Conservation (phyloP, 2,888 invertebrate genomes). For the Calephelis perditalis region DNA sequence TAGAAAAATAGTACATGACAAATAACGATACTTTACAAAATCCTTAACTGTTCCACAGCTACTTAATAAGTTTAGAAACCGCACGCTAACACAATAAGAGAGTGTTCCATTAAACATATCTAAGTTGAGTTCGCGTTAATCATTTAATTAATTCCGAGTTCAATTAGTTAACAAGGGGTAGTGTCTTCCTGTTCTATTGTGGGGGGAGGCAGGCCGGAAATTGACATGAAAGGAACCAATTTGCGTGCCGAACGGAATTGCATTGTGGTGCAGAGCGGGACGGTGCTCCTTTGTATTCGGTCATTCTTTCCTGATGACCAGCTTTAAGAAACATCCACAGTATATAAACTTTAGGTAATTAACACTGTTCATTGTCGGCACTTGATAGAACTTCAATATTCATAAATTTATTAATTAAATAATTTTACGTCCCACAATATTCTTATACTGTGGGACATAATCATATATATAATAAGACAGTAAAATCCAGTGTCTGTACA, state of each 20-base stretch:
- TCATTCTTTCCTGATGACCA: slow-evolving; percentile 12
- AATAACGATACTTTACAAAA: too few relatives aligned
- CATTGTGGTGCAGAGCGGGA: slow-evolving; percentile 10
- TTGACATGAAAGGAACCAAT: slow-evolving; percentile 65
- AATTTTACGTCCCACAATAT: too few relatives aligned
- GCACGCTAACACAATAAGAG: slow-evolving; percentile 1
- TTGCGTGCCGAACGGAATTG: slow-evolving; percentile 48
- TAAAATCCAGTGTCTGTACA: too few relatives aligned
- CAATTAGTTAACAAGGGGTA: slow-evolving; percentile 30
- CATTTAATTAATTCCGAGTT: slow-evolving; percentile 34
- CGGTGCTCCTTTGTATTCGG: slow-evolving; percentile 22
- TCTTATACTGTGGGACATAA: too few relatives aligned
- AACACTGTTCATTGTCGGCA: too few relatives aligned
- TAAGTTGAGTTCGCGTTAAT: slow-evolving; percentile 16
- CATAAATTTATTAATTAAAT: too few relatives aligned
- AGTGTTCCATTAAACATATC: slow-evolving; percentile 11
- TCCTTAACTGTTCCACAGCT: too few relatives aligned
- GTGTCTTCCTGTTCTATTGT: slow-evolving; percentile 30
- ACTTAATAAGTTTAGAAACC: slow-evolving; percentile 10
- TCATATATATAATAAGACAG: too few relatives aligned
- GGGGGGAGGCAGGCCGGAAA: slow-evolving; percentile 47
- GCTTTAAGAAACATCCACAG: not conserved
- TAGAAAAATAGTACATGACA: too few relatives aligned
- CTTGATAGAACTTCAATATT: too few relatives aligned
- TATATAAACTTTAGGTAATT: too few relatives aligned